A percentile compares a stretch with the other conserved stretches of the same genome.
Conservation (phyloP, 2,113 vertebrate species). For the Brachypodius melanocephalos region DNA sequence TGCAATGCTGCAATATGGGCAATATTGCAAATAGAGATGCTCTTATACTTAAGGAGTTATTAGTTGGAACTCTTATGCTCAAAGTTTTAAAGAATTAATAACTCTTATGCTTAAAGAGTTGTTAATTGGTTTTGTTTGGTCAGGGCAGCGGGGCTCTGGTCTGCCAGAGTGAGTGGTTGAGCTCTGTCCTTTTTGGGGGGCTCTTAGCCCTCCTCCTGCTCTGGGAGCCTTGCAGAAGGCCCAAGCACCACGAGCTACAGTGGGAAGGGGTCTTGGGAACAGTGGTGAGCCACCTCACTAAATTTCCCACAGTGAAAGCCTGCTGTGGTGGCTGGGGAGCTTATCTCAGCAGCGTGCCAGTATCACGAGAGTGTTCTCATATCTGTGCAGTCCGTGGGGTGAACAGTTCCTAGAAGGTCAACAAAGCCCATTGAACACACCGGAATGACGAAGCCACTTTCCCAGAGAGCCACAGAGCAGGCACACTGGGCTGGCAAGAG, state of each 20-base stretch:
- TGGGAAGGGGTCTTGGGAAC: neutral
- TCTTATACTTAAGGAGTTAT: neutral
- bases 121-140: neutral
- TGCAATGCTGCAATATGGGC: neutral
- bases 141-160: neutral
- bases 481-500: neutral
- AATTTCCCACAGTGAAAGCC: neutral
- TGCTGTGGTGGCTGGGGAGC: neutral
- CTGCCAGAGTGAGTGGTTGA: neutral
- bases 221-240: neutral
- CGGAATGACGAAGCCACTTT: neutral
- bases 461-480: neutral
- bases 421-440: neutral
- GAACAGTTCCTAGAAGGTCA: neutral
- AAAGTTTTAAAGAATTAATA: too few species aligned
- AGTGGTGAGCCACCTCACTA: neutral
- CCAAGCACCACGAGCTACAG: accelerated
- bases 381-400: neutral
- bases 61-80: neutral
- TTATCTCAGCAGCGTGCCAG: neutral
- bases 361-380: neutral
- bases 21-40: neutral
- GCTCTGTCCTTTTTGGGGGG: neutral
- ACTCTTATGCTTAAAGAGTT: neutral
- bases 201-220: neutral